Conservation (phyloP, 2,797 vertebrate genomes). For the Prunella strophiata region DNA sequence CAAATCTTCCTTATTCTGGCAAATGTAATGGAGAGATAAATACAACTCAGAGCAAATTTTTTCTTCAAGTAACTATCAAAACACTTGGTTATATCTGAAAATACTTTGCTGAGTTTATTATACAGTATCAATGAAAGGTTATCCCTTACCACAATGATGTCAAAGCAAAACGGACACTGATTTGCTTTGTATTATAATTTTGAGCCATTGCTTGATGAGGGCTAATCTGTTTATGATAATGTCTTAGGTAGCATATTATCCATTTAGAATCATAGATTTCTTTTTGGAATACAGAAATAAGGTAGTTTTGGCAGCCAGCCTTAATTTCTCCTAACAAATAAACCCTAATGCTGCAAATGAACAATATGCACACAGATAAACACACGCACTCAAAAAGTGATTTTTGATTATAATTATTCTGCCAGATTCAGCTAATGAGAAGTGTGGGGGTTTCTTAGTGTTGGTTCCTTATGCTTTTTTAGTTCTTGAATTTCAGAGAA, state of each 20-base stretch:
- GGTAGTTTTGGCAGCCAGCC: background rate
- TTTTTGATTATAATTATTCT: background rate
- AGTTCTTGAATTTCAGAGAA: background rate
- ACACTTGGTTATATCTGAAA: background rate
- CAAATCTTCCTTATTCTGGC: background rate
- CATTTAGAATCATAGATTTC: background rate
- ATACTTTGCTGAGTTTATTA: background rate
- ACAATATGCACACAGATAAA: background rate
- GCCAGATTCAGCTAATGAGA: background rate
- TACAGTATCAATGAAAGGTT: background rate
- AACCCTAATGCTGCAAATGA: background rate
- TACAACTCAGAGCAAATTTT: background rate
- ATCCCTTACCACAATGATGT: background rate
- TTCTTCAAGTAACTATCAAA: background rate
- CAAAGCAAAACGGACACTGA: background rate
- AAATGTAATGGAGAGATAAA: background rate
- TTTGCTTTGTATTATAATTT: background rate
- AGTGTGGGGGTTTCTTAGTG: background rate
- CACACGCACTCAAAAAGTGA: rapidly evolving
- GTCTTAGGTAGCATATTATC: background rate
- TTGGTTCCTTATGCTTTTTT: background rate
- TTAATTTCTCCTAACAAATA: background rate
- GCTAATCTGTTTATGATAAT: background rate
- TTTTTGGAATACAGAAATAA: background rate
- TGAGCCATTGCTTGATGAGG: background rate